Evolutionary conservation across 1,140 invertebrate species (phyloP).

Genomic region (Danaus plexippus): DNA sequence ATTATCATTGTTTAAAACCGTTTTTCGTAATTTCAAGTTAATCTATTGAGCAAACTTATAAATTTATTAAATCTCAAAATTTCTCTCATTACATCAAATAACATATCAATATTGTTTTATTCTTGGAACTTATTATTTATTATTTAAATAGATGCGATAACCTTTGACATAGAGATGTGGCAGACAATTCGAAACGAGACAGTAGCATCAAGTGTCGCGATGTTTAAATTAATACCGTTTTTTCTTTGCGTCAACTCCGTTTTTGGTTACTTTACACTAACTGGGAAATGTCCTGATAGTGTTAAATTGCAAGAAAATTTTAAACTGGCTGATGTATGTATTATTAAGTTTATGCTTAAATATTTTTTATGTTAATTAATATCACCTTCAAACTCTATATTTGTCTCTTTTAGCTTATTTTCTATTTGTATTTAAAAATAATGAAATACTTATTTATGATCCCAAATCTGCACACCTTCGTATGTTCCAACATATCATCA

Average conservation of each 20-base stretch:
- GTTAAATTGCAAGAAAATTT: conserved; percentile 47
- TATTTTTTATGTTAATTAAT: too few species aligned
- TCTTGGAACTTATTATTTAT: conserved; percentile 12
- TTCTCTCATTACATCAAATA: too few species aligned
- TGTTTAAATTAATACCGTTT: conserved; percentile 15
- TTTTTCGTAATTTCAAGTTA: too few species aligned
- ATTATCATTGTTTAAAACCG: too few species aligned
- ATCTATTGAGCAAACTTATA: too few species aligned
- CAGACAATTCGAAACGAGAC: background rate
- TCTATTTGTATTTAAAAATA: background rate
- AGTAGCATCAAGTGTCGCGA: conserved; percentile 1
- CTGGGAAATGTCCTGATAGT: conserved; percentile 52
- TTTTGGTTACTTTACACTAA: conserved; percentile 46
- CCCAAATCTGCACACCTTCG: too few species aligned
- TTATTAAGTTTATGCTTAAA: conserved; percentile 2
- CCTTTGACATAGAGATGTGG: conserved; percentile 7
- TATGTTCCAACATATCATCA: too few species aligned
- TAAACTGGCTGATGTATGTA: conserved; percentile 46
- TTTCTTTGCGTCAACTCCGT: conserved; percentile 28
- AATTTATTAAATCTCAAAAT: too few species aligned
- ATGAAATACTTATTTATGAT: too few species aligned
- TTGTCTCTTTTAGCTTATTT: conserved; percentile 8
- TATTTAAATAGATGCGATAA: conserved; percentile 3
- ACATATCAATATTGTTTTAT: conserved; percentile 7
- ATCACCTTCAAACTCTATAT: background rate